Evolutionary conservation across 2,797 vertebrate species (phyloP), one percentile per base, ranked within the genome.

Genomic region (Clamator glandarius): DNA sequence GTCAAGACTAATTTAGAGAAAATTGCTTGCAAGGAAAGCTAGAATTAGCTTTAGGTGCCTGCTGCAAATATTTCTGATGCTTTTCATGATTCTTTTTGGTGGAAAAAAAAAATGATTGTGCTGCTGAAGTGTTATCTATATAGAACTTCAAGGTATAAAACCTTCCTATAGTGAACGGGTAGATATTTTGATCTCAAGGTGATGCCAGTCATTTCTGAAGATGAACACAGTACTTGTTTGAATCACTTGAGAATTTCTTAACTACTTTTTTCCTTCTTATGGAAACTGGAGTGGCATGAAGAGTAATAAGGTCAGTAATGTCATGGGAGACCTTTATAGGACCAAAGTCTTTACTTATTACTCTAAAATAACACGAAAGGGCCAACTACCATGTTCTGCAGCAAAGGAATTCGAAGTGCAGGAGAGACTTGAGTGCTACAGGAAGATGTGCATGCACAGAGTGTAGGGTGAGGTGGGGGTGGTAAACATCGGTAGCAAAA

Each of bases 151-250:
- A 70, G 63, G 33, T 90, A 9, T 87, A 74, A 92, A 85, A 64
- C 59, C 48, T 84, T 91, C 58, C 72, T 84, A 0, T 62, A 84
- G 64, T 2, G 18, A n/a, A 85, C 5, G 4, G 72, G 31, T 75
- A 91, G 84, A 46, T 96, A 62, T 89, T 96, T 95, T 96, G 79
- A 69, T 92, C 83, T 94, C 72, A 86, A 73, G 76, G 77, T 84
- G 72, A 87, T 73, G 84, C 46, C 74, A 87, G 68, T 82, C 62
- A 26, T 92, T 92, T 95, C 89, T 95, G 87, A 94, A 92, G 84
- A 81, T 35, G 68, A 93, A 41, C 64, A 35, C 17, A 20, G 69
- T 80, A 80, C n/a, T 93, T 87, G 80, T 79, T 92, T 94, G 78
- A 95, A 95, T 91, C 73, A 39, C 80, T 89, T 92, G 72, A 93